Conservation (phyloP, 2,797 vertebrate species). For the Chanos chanos region DNA sequence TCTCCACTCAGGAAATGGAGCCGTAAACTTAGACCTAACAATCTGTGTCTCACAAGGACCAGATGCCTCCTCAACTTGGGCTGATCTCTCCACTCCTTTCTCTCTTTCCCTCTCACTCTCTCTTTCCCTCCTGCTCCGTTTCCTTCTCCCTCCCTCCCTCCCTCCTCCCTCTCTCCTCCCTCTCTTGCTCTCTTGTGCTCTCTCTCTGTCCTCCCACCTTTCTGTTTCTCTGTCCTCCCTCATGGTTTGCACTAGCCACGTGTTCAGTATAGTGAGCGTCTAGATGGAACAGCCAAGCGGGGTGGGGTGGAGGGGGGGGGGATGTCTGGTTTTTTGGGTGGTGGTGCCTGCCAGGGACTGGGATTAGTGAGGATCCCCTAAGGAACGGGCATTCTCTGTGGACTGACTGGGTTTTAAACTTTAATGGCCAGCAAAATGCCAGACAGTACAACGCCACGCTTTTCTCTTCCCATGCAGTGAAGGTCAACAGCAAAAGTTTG, state of each 20-base stretch:
- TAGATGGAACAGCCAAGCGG: constrained; percentile 22
- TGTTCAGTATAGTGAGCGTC: constrained; percentile 35
- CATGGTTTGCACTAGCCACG: constrained; percentile 9
- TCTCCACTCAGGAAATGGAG: no score
- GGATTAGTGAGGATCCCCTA: constrained; percentile 48
- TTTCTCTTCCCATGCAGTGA: constrained; percentile 2
- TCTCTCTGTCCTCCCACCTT: background rate
- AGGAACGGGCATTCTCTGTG: constrained; percentile 45
- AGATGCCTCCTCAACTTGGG: no score
- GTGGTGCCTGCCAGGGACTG: constrained; percentile 46
- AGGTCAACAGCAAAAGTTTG: constrained; percentile 54
- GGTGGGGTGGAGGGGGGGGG: constrained; percentile 4
- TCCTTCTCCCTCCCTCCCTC: background rate
- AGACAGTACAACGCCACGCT: constrained; percentile 55
- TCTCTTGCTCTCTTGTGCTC: constrained; percentile 16
- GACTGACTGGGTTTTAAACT: constrained; percentile 60
- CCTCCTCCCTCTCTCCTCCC: background rate
- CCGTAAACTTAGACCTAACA: no score
- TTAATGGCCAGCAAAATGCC: constrained; percentile 66
- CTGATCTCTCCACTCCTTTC: constrained; percentile 2
- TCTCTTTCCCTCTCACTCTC: constrained; percentile 47
- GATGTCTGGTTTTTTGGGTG: constrained; percentile 37
- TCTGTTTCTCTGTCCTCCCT: background rate
- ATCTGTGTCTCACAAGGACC: no score
- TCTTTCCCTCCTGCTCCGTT: constrained; percentile 34